A percentile compares a stretch with the other conserved stretches of the same genome.
Evolutionary conservation across 53 echinoderm and acorn worm genomes (phyloP).

Genomic region (Echinarachnius parma): DNA sequence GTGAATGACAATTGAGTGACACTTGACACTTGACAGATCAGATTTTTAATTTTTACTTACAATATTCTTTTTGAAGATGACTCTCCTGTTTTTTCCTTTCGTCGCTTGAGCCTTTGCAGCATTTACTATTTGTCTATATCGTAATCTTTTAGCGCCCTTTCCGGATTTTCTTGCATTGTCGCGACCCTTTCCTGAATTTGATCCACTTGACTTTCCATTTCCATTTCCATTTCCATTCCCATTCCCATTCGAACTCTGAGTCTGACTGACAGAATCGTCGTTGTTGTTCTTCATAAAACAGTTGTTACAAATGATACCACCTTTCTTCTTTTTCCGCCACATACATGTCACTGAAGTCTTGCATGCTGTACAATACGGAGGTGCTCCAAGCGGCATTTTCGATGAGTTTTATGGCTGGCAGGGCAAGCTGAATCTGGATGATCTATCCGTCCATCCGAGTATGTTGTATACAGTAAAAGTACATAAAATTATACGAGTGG

Average conservation of each 20-base stretch:
- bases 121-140: conserved; percentile 73
- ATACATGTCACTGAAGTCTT: conserved; percentile 77
- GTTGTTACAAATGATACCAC: conserved; percentile 67
- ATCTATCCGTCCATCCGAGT: no score
- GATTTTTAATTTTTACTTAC: conserved; percentile 38
- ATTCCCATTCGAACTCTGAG: not conserved
- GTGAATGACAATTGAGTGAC: no score
- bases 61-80: conserved; percentile 96
- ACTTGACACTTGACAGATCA: not conserved
- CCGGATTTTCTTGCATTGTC: conserved; percentile 64
- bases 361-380: conserved; percentile 73
- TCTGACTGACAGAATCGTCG: conserved; percentile 47
- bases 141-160: conserved; percentile 63
- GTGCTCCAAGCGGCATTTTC: conserved; percentile 67
- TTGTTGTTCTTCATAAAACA: conserved; percentile 44
- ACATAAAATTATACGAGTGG: no score
- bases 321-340: conserved; percentile 72
- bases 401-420: not conserved
- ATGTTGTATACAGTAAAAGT: no score
- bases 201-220: conserved; percentile 45
- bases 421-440: no score
- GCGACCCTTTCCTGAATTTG: conserved; percentile 38
- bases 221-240: not conserved
- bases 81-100: conserved; percentile 85
- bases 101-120: conserved; percentile 80